Evolutionary conservation across 2,113 vertebrate genomes (phyloP).

Genomic region (Elachura formosa): DNA sequence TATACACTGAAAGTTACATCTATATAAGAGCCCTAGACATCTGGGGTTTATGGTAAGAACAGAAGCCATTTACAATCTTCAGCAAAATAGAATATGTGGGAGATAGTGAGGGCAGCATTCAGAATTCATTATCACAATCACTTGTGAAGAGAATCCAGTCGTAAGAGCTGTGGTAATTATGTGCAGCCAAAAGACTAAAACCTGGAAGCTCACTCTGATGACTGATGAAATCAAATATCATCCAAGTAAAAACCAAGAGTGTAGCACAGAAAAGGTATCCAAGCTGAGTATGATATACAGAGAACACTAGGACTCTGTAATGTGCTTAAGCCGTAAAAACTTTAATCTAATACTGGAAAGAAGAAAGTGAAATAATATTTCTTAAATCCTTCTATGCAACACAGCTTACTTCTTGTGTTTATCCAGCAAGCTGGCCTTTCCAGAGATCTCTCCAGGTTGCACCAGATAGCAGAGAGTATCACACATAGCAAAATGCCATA

Average conservation of each 20-base stretch:
- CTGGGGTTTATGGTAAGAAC: background rate
- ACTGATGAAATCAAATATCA: background rate
- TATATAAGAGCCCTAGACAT: background rate
- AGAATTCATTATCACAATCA: background rate
- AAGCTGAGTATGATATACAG: background rate
- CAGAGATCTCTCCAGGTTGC: constrained; percentile 14
- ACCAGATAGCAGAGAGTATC: background rate
- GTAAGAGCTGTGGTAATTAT: background rate
- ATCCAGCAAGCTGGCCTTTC: constrained; percentile 27
- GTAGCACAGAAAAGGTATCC: background rate
- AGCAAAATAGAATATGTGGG: background rate
- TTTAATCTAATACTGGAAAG: background rate
- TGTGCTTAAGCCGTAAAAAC: background rate
- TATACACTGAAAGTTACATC: background rate
- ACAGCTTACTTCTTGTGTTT: background rate
- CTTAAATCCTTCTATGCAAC: background rate
- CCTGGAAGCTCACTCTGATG: background rate
- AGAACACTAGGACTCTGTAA: background rate
- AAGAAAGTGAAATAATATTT: background rate
- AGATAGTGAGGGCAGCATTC: background rate
- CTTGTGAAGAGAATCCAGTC: background rate
- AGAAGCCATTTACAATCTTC: background rate
- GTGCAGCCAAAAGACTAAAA: background rate
- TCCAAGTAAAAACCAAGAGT: background rate
- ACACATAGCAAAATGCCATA: background rate